These are phyloP conservation scores for Perithous albicinctus DNA, from an alignment of 2,888 invertebrate species.

Conservation along the genomic window DNA sequence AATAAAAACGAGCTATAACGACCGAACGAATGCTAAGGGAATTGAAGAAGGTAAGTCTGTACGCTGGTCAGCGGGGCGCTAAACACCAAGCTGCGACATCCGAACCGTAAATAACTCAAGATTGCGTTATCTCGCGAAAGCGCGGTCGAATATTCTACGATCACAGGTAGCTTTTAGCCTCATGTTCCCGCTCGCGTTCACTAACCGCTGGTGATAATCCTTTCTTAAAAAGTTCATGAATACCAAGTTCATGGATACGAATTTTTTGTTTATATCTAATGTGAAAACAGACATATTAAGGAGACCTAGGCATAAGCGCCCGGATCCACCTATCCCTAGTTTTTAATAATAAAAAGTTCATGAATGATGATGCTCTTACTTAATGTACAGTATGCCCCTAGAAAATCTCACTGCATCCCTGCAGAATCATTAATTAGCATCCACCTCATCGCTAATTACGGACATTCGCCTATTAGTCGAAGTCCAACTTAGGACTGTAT, in stretches of 20 bases:
- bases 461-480: not conserved
- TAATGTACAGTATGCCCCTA: not conserved
- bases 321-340: no score
- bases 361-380: no score
- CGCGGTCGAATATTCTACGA: conserved; percentile 66
- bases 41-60: conserved; percentile 62
- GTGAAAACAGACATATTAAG: no score
- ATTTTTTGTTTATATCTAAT: no score
- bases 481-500: not conserved
- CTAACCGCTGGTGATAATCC: not conserved
- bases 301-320: no score
- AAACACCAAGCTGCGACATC: conserved; percentile 70
- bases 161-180: conserved; percentile 71
- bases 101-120: conserved; percentile 76
- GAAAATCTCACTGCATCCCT: not conserved
- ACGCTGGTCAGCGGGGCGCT: conserved; percentile 67
- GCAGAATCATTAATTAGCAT: not conserved
- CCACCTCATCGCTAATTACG: not conserved
- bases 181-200: conserved; percentile 12
- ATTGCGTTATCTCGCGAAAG: conserved; percentile 74
- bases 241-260: no score
- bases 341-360: no score
- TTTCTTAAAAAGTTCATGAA: not conserved
- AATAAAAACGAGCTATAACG: conserved; percentile 26
- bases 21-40: conserved; percentile 31